A percentile compares a stretch with the other conserved stretches of the same genome.
phyloP scores from a whole-genome alignment of 2,113 vertebrate genomes.

The Amphilophus citrinellus region DNA sequence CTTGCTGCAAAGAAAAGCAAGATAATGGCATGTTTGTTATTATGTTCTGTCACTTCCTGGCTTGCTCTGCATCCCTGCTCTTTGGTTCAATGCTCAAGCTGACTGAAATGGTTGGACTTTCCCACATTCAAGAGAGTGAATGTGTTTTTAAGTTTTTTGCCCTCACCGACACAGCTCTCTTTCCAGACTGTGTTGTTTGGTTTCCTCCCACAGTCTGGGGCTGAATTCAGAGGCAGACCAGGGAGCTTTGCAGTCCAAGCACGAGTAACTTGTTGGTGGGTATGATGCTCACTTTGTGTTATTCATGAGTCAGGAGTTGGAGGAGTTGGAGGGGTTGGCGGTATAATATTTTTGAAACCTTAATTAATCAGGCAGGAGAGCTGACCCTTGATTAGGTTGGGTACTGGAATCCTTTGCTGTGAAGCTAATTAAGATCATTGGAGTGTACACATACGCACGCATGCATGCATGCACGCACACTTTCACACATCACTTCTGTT shows the following conservation, averaged over 20 bases:
- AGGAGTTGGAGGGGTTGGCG: background rate
- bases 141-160: constrained; percentile 46
- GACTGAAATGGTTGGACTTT: constrained; percentile 58
- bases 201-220: constrained; percentile 67
- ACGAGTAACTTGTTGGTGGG: constrained; percentile 63
- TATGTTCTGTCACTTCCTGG: constrained; percentile 15
- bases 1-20: constrained; percentile 21
- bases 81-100: constrained; percentile 28
- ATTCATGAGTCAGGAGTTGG: constrained; percentile 53
- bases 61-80: constrained; percentile 2
- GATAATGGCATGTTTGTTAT: constrained; percentile 58
- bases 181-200: constrained; percentile 62
- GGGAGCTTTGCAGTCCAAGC: constrained; percentile 75
- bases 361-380: constrained; percentile 29
- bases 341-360: constrained; percentile 42
- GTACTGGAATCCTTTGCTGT: background rate
- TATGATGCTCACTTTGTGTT: constrained; percentile 62
- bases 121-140: constrained; percentile 62
- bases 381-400: background rate
- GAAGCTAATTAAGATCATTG: constrained; percentile 27
- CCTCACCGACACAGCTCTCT: constrained; percentile 46
- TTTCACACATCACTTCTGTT: background rate
- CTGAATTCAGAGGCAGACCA: constrained; percentile 67
- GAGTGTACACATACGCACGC: background rate
- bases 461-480: background rate